Conservation (phyloP, 53 echinoderm and acorn worm genomes). For the Astropecten irregularis region DNA sequence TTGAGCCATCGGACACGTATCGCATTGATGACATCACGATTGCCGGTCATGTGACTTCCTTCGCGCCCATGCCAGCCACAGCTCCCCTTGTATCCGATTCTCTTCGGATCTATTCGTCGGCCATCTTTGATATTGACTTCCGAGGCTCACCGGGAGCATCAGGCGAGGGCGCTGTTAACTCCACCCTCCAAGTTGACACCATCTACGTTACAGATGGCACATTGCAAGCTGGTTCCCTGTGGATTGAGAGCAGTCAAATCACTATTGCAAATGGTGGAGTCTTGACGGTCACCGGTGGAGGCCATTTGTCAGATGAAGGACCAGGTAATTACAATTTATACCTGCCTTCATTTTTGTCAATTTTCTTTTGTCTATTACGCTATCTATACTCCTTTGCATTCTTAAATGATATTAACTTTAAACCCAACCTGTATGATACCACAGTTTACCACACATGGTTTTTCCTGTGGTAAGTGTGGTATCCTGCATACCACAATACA, state of each 20-base stretch:
- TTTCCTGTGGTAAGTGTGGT: too few relatives aligned
- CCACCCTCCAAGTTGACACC: constrained; percentile 33
- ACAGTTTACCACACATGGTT: too few relatives aligned
- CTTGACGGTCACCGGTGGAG: constrained; percentile 69
- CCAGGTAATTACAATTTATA: too few relatives aligned
- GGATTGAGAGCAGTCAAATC: constrained; percentile 19
- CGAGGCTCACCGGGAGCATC: constrained; percentile 28
- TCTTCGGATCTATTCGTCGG: constrained; percentile 38
- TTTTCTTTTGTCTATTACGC: too few relatives aligned
- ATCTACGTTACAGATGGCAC: constrained; percentile 54
- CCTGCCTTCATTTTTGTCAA: too few relatives aligned
- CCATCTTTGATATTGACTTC: constrained; percentile 60
- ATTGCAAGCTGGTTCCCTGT: constrained; percentile 60
- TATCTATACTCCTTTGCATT: too few relatives aligned
- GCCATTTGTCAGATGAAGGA: constrained; percentile 68
- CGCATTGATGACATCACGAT: constrained; percentile 52
- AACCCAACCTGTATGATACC: too few relatives aligned
- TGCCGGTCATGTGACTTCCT: constrained; percentile 64
- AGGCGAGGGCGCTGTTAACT: constrained; percentile 50
- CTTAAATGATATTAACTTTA: too few relatives aligned
- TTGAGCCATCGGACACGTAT: constrained; percentile 63
- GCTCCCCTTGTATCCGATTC: constrained; percentile 47
- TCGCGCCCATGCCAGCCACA: constrained; percentile 37
- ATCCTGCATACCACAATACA: too few relatives aligned
- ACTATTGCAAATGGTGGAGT: constrained; percentile 53